A percentile compares a stretch with the other conserved stretches of the same genome.
Evolutionary conservation across 2,797 vertebrate genomes (phyloP).

Genomic region (Discoglossus pictus): DNA sequence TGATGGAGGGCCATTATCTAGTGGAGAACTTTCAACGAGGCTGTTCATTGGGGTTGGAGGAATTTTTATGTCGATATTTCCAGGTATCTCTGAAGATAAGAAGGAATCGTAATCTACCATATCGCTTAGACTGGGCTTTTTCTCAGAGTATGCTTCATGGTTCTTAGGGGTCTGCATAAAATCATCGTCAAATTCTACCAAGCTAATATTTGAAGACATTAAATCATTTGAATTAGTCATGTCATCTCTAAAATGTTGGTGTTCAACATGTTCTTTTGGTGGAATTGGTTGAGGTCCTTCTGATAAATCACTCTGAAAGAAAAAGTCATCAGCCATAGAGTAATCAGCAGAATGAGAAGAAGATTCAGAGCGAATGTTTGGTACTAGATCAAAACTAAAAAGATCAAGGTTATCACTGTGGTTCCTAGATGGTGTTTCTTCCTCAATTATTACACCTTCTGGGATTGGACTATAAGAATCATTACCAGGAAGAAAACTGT

Average conservation of each 20-base stretch:
- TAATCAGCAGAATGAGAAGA: conserved; percentile 70
- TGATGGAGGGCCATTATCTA: conserved; percentile 73
- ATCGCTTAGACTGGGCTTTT: conserved; percentile 57
- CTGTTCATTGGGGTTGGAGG: conserved; percentile 89
- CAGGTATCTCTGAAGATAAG: conserved; percentile 62
- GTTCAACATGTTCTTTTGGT: conserved; percentile 59
- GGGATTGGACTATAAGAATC: conserved; percentile 75
- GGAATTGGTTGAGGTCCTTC: conserved; percentile 63
- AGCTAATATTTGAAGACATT: conserved; percentile 64
- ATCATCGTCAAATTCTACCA: conserved; percentile 73
- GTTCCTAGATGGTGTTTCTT: conserved; percentile 71
- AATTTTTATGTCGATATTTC: conserved; percentile 72
- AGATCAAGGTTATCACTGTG: conserved; percentile 76
- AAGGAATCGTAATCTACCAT: conserved; percentile 60
- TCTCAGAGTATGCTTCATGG: conserved; percentile 59
- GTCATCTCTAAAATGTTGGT: conserved; percentile 57
- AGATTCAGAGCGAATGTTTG: conserved; percentile 66
- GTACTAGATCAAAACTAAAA: conserved; percentile 81
- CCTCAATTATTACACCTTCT: conserved; percentile 73
- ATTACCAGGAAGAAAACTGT: conserved; percentile 81
- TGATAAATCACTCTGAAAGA: conserved; percentile 69
- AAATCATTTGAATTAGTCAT: conserved; percentile 68
- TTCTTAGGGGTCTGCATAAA: conserved; percentile 65
- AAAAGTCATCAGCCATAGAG: conserved; percentile 68
- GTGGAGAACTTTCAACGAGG: conserved; percentile 80